Evolutionary conservation across 2,113 vertebrate genomes (phyloP), one percentile per base, ranked within the genome.

Genomic region (Trinectes maculatus): DNA sequence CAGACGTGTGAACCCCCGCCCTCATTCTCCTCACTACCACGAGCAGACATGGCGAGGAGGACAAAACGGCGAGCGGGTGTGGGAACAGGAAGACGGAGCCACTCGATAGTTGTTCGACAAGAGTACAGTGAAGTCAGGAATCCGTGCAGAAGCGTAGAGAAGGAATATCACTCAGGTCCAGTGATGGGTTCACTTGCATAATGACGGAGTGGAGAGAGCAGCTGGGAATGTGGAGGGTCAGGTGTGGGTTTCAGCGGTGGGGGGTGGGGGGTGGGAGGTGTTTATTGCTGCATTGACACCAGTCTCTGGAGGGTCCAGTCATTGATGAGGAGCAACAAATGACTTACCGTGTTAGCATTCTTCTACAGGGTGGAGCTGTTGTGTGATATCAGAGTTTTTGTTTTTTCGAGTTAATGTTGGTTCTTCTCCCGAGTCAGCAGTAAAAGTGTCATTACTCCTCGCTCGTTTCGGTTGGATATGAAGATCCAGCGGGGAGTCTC

Each of bases 201-300:
- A 82, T 79, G 82, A 85, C 67, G 61, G 91, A 92, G 80, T 22
- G 9, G 70, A 74, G 54, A 58, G 48, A 85, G 47, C 93, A 93
- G 93, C 93, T 93, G 93, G 49, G 91, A 90, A 92, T 92, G 87
- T 53, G 28, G 55, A 52, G 75, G 71, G 85, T 89, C 91, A 89
- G 84, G 77, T 86, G 81, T 83, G 63, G 73, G 67, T 72, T 68
- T 77, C 74, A 49, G 57, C 47, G 62, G 57, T 5, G 53, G 71
- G 78, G 80, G 4, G 33, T 8, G 33, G 33, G 42, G 43, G 43
- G 43, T 31, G 4, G 8, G 29, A 5, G 8, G 89, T 90, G 90
- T 91, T 92, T 91, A 92, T 92, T 26, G 58, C 85, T 56, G 83
- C 74, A 84, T 87, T 90, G 89, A 87, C 87, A 84, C 76, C 55